These are phyloP conservation scores for Miniopterus natalensis DNA, from an alignment of 2,113 vertebrate genomes.

Conservation along the genomic window DNA sequence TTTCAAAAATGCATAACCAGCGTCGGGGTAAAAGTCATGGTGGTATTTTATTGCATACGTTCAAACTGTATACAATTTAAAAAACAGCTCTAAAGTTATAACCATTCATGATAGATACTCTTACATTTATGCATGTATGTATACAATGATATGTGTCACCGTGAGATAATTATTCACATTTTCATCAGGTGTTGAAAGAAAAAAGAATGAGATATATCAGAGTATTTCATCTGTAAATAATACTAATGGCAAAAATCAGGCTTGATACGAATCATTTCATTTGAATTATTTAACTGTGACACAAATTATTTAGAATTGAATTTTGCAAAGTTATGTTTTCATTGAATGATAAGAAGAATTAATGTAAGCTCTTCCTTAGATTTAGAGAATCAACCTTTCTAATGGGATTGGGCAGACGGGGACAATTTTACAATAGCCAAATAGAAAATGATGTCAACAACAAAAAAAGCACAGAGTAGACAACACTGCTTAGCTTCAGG, in stretches of 20 bases:
- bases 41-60: neutral
- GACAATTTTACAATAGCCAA: neutral
- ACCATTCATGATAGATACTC: neutral
- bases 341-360: neutral
- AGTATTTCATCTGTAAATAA: conserved; percentile 29
- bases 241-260: neutral
- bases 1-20: neutral
- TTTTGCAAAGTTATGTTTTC: conserved; percentile 15
- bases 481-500: neutral
- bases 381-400: neutral
- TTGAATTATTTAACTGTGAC: conserved; percentile 9
- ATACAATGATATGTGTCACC: neutral
- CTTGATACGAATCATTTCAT: neutral
- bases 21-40: neutral
- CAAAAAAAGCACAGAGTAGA: neutral
- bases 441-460: neutral
- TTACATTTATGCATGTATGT: neutral
- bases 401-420: neutral
- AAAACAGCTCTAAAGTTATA: neutral
- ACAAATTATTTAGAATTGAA: neutral
- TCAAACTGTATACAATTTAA: neutral
- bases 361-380: neutral
- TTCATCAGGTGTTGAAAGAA: neutral
- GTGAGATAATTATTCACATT: neutral
- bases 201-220: neutral